Evolutionary conservation across 2,888 invertebrate genomes (phyloP).

Genomic region (Idaea straminata): DNA sequence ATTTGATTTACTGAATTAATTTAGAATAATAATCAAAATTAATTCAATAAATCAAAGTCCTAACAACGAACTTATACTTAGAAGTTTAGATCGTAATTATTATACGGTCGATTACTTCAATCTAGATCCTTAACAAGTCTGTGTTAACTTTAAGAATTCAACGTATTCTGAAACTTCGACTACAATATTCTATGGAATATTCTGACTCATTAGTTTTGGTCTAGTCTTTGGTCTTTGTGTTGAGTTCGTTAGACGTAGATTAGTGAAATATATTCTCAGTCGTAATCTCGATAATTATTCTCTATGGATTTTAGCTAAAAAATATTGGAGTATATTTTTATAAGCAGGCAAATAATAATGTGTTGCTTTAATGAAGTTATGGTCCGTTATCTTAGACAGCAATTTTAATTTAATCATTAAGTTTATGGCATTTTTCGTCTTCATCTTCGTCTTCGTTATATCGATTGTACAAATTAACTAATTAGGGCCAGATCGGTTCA

Average conservation of each 20-base stretch:
- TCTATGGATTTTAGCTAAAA: not conserved
- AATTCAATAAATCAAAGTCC: not conserved
- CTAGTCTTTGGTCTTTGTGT: constrained; percentile 14
- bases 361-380: no score
- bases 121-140: not conserved
- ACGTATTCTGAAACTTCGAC: constrained; percentile 15
- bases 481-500: no score
- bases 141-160: constrained; percentile 10
- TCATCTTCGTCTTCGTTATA: no score
- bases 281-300: not conserved
- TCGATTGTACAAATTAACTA: no score
- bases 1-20: not conserved
- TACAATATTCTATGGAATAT: constrained; percentile 14
- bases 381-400: no score
- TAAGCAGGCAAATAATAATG: not conserved
- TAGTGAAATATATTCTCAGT: not conserved
- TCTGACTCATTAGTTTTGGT: constrained; percentile 21
- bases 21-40: not conserved
- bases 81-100: not conserved
- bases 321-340: not conserved
- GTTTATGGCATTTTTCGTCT: no score
- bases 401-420: no score
- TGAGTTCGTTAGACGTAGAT: not conserved
- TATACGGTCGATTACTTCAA: not conserved
- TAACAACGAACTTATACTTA: not conserved